Evolutionary conservation across 2,797 vertebrate genomes (phyloP).

Genomic region (Malacoctenus gilli): DNA sequence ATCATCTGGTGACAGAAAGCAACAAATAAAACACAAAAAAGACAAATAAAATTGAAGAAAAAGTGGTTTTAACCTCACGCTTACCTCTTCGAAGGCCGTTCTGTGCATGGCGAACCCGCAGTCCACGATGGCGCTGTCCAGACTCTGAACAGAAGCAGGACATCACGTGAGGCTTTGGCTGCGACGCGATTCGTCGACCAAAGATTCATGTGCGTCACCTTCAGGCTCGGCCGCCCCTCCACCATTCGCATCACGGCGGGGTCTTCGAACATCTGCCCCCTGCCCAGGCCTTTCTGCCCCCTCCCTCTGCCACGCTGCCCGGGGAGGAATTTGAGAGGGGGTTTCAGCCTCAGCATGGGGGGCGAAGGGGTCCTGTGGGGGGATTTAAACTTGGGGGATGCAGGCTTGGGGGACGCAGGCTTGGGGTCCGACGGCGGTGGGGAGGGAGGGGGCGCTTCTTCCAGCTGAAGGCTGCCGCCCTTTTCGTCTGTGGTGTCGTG

Average conservation of each 20-base stretch:
- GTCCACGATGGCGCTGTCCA: conserved; percentile 89
- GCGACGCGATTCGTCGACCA: neutral
- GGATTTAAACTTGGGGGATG: conserved; percentile 25
- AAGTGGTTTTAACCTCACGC: conserved; percentile 64
- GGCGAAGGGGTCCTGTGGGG: conserved; percentile 32
- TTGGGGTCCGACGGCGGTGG: conserved; percentile 36
- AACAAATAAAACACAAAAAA: neutral
- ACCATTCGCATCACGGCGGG: conserved; percentile 88
- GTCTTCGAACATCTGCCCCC: conserved; percentile 83
- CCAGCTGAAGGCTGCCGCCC: conserved; percentile 52
- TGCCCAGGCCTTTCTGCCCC: conserved; percentile 43
- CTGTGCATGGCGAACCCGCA: conserved; percentile 77
- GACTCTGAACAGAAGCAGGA: conserved; percentile 72
- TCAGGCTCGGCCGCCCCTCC: conserved; percentile 80
- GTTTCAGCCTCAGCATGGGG: conserved; percentile 33
- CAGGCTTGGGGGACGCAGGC: conserved; percentile 37
- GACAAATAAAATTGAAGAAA: no score
- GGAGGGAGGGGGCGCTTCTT: conserved; percentile 27
- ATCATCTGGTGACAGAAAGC: conserved; percentile 61
- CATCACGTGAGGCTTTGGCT: neutral
- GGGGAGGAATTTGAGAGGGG: conserved; percentile 18
- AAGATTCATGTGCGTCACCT: conserved; percentile 74
- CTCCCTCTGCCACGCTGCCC: conserved; percentile 44
- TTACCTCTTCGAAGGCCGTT: conserved; percentile 70
- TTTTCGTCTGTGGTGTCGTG: conserved; percentile 42